A percentile compares a stretch with the other conserved stretches of the same genome.
These are phyloP conservation scores for Thoracochromis brauschi DNA, from an alignment of 2,113 vertebrate species.

Conservation along the genomic window DNA sequence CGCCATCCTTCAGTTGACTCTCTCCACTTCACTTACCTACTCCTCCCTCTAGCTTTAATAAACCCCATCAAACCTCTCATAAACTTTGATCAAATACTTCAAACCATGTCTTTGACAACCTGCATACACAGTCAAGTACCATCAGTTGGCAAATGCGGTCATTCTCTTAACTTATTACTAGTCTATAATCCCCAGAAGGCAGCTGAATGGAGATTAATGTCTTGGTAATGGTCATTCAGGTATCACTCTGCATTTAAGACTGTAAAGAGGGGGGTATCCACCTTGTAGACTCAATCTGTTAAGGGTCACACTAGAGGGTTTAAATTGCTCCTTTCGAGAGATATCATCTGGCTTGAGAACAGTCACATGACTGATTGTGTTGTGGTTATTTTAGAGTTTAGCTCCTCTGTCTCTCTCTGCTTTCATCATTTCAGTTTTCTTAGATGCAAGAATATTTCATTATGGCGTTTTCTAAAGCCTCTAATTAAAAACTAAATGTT, in stretches of 20 bases:
- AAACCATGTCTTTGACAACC: conserved; percentile 9
- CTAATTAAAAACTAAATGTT: not conserved
- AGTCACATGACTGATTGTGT: not conserved
- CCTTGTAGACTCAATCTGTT: not conserved
- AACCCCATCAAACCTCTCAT: conserved; percentile 2
- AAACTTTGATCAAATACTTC: conserved; percentile 22
- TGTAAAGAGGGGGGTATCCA: not conserved
- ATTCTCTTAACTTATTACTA: conserved; percentile 31
- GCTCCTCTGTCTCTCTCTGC: not conserved
- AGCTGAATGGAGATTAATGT: conserved; percentile 37
- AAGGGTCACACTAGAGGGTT: not conserved
- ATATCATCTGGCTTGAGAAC: not conserved
- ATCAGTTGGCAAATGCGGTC: conserved; percentile 1
- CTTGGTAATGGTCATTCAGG: conserved; percentile 24
- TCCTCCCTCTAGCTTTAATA: not conserved
- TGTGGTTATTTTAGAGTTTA: not conserved
- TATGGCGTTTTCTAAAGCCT: not conserved
- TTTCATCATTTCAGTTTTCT: not conserved
- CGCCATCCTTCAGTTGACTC: not conserved
- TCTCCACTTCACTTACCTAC: not conserved
- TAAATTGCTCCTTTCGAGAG: not conserved
- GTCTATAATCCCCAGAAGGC: not conserved
- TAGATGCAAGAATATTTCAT: not conserved
- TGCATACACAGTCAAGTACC: conserved; percentile 31
- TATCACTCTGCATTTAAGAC: conserved; percentile 22